Percentiles rank a stretch among this genome's conserved stretches.
These are phyloP conservation scores for Acanthopagrus latus DNA, from an alignment of 2,797 vertebrate species.

Conservation along the genomic window DNA sequence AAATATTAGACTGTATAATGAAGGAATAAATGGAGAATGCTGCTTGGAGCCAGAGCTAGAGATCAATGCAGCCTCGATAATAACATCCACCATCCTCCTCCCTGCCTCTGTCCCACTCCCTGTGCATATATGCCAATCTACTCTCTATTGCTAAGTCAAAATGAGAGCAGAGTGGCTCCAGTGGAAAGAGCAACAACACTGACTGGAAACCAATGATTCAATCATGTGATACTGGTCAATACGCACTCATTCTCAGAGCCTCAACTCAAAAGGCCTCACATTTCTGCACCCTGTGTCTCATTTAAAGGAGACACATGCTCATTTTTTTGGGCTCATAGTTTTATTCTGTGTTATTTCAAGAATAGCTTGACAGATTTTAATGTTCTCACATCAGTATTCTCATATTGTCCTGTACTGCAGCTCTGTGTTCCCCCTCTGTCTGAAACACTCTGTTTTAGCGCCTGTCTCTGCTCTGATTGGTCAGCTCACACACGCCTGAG, in stretches of 20 bases:
- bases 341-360: too few relatives aligned
- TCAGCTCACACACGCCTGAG: too few relatives aligned
- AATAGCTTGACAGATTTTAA: too few relatives aligned
- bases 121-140: slow-evolving; percentile 40
- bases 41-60: slow-evolving; percentile 58
- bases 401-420: too few relatives aligned
- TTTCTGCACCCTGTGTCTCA: slow-evolving; percentile 45
- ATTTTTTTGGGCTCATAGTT: too few relatives aligned
- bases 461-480: too few relatives aligned
- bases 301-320: slow-evolving; percentile 4
- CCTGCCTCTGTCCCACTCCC: slow-evolving; percentile 25
- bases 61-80: slow-evolving; percentile 71
- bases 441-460: too few relatives aligned
- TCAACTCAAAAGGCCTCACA: slow-evolving; percentile 24
- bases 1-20: slow-evolving; percentile 77
- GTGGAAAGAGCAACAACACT: slow-evolving; percentile 3
- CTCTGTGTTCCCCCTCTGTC: too few relatives aligned
- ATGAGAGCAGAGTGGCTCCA: slow-evolving; percentile 12
- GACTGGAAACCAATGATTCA: slow-evolving; percentile 19
- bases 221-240: slow-evolving; percentile 21
- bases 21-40: slow-evolving; percentile 62
- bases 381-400: too few relatives aligned
- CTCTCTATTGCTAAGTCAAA: slow-evolving; percentile 19
- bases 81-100: slow-evolving; percentile 50
- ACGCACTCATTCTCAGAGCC: slow-evolving; percentile 4